Evolutionary conservation across 2,797 vertebrate species (phyloP), one percentile per base, ranked within the genome.

Genomic region (Galago senegalensis): DNA sequence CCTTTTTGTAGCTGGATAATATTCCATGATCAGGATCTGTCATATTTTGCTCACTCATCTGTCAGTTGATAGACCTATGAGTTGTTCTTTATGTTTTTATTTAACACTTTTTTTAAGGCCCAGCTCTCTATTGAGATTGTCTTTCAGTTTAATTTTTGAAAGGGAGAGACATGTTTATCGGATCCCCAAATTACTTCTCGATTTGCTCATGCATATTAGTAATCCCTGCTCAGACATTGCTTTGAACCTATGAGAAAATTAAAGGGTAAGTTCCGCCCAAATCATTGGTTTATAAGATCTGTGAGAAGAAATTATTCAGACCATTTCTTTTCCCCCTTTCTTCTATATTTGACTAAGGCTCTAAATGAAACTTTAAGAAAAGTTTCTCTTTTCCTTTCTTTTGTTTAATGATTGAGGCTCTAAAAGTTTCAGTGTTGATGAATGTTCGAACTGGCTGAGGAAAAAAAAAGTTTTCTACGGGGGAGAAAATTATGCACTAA

Each of bases 371-470:
- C 1, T 2, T 77, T 77, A n/a, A 56, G 53, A 56, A 53, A 56
- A 23, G 75, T 77, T 77, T 77, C 46, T 77, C 75, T n/a, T 67
- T 67, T n/a, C 65, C 65, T 67, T 67, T 67, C 65, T 37, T 80
- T 37, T 77, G n/a, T 95, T 94, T 93, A 87, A 80, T 96, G 96
- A 97, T 90, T 97, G 86, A 80, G 97, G 97, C 49, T 97, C 37
- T 56, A 43, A 37, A 37, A 23, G 95, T 91, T 91, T 77, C 73
- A 25, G 3, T 91, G 77, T 75, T 94, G 77, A 95, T 92, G 94
- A 96, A n/a, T 70, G 8, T 95, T 87, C 2, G 2, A 34, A 94
- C 34, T 84, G 85, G 87, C 93, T 12, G 56, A 97, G 95, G 94
- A 81, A 77, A 70, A 61, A 73, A 20, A 70, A 84, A 20, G 18